These are phyloP conservation scores for Leucosticte australis DNA, from an alignment of 2,113 vertebrate species.

Conservation along the genomic window DNA sequence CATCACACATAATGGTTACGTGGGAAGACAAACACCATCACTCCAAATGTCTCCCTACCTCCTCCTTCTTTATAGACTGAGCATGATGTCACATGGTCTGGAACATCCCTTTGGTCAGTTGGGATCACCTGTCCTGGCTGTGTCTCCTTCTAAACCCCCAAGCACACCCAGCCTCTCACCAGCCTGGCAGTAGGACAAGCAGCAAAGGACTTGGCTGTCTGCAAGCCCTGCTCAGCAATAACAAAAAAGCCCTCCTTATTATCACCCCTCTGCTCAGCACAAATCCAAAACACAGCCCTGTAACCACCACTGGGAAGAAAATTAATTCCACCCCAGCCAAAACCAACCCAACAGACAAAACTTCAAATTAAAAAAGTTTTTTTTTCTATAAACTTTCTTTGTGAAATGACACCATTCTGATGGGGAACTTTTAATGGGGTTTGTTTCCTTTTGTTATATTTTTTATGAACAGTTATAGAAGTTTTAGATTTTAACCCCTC, in stretches of 20 bases:
- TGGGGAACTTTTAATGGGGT: background rate
- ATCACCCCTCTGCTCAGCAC: background rate
- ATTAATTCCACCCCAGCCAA: background rate
- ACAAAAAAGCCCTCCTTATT: rapidly evolving
- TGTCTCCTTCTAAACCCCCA: background rate
- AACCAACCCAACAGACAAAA: background rate
- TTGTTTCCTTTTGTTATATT: background rate
- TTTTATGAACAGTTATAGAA: background rate
- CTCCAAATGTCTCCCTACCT: background rate
- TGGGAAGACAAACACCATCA: background rate
- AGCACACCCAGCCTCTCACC: background rate
- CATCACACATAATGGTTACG: rapidly evolving
- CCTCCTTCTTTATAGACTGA: background rate
- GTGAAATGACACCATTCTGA: background rate
- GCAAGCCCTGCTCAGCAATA: background rate
- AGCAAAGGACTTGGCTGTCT: background rate
- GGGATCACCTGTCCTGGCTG: background rate
- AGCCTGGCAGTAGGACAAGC: rapidly evolving
- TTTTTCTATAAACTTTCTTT: background rate
- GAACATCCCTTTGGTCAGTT: rapidly evolving
- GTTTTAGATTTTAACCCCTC: background rate
- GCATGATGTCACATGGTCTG: rapidly evolving
- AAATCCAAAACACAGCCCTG: background rate
- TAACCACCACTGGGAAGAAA: background rate
- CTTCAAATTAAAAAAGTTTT: background rate